Base-by-base conservation (phyloP, 2,113 vertebrate species). In the Corythornis vintsioides region DNA sequence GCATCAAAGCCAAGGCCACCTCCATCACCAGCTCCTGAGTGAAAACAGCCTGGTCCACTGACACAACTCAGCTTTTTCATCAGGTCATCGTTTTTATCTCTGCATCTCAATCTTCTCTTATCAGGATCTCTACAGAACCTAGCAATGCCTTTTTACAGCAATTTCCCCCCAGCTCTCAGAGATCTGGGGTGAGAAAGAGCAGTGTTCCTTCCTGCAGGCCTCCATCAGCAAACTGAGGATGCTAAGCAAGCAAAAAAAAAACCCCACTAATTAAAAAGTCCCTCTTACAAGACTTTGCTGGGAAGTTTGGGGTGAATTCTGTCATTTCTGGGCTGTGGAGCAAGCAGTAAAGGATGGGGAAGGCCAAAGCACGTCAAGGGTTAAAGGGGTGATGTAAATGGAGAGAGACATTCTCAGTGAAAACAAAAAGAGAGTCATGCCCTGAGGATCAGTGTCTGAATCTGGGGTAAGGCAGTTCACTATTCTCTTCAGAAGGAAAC, bases 381-480 rank as follows among this genome's bases (percentile, higher is more conserved):
- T 95, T 93, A 96, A 97, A 69, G 55, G 78, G 86, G 80, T 95
- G 88, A 96, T 96, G 85, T 64, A 89, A 96, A 88, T 96, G 94
- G 78, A 86, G 94, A 92, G 87, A 96, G 85, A 92, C 93, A 89
- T 96, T 96, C 95, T 72, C 95, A 81, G 77, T 50, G 90, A 83
- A 95, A 95, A 94, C 94, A 95, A 95, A 96, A 72, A 94, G 93
- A 77, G 76, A 95, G 91, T 91, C 96, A 88, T 97, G 93, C 95
- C 95, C 94, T 35, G 91, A 89, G 95, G 93, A 89, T 90, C 90
- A 91, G 61, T 76, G 91, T 94, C 76, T 93, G 85, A 83, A 95
- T 79, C 50, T 66, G 88, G 73, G 79, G 33, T 89, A 55, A 92
- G 86, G 67, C 89, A 89, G 47, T 89, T 76, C 84, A 10, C 77